Conservation (phyloP, 2,797 vertebrate species). For the Smutsia temminckii region DNA sequence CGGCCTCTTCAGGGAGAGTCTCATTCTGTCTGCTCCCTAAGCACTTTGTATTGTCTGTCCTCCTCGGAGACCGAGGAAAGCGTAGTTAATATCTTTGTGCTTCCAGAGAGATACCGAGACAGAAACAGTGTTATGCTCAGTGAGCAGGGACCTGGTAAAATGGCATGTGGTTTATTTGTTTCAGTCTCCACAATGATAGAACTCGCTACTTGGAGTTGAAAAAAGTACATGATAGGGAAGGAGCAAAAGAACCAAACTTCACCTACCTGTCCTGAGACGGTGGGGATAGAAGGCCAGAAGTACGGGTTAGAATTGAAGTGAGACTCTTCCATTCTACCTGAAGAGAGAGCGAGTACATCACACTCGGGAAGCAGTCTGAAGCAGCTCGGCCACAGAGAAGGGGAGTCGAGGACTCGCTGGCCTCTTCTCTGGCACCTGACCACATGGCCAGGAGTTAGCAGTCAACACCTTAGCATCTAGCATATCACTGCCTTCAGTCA, state of each 20-base stretch:
- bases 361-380: not conserved
- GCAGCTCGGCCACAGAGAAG: not conserved
- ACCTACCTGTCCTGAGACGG: conserved; percentile 95
- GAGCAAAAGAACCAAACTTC: not conserved
- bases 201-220: not conserved
- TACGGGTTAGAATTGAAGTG: conserved; percentile 98
- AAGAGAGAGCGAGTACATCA: conserved; percentile 53
- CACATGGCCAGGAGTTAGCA: not conserved
- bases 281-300: conserved; percentile 96
- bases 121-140: not conserved
- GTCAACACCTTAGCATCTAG: not conserved
- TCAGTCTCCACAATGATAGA: not conserved
- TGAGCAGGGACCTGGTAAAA: not conserved
- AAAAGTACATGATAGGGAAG: not conserved
- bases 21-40: not conserved
- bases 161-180: not conserved
- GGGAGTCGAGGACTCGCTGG: not conserved
- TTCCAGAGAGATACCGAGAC: conserved; percentile 7
- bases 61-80: not conserved
- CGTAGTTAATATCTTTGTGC: not conserved
- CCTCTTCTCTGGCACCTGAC: not conserved
- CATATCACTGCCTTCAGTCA: not conserved
- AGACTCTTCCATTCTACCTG: conserved; percentile 98
- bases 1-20: conserved; percentile 43
- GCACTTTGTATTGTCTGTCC: not conserved